Evolutionary conservation across 2,888 invertebrate genomes (phyloP), one percentile per base, ranked within the genome.

Genomic region (Mayetiola destructor): DNA sequence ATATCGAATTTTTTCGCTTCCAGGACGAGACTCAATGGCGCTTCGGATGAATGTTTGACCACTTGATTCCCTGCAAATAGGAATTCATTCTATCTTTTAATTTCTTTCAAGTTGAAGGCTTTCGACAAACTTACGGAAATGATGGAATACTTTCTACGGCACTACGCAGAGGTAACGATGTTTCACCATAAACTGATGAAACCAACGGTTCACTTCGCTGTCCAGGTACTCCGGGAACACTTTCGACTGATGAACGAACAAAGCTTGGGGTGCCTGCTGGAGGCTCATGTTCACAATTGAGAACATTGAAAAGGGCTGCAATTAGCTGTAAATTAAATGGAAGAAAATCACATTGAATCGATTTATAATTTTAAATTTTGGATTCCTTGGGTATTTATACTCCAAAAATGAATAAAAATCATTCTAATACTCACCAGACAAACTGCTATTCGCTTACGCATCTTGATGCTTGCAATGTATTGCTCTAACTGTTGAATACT

Each of bases 131-230:
- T 16, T 55, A 55, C 55, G 18, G 29, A 21, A 30, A 60, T 14
- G 65, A 64, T 9, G 85, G 85, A 58, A 83, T 72, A 64, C 79
- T 84, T 71, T 89, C 88, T 2, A 89, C 86, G 1, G 89, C 87
- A 54, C 80, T 77, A 59, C 89, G 76, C 59, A 88, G 73, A 0
- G 88, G 88, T 55, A 82, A 66, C 59, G 70, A 70, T 2, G 66
- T 60, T 5, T 71, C 69, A 1, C 71, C 71, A 59, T 68, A 69
- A 2, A 64, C 63, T 16, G 69, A 65, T 5, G 63, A 64, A 18
- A 61, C 57, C 64, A 65, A 32, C 64, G 37, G 36, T 21, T 32
- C 57, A 30, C 55, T 55, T 27, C 27, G 14, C 10, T 54, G 12
- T 14, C 8, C 21, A n/a, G 9, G 14, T 29, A 5, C 8, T 61